Evolutionary conservation across 2,888 invertebrate genomes (phyloP).

Genomic region (Hemithea aestivaria): DNA sequence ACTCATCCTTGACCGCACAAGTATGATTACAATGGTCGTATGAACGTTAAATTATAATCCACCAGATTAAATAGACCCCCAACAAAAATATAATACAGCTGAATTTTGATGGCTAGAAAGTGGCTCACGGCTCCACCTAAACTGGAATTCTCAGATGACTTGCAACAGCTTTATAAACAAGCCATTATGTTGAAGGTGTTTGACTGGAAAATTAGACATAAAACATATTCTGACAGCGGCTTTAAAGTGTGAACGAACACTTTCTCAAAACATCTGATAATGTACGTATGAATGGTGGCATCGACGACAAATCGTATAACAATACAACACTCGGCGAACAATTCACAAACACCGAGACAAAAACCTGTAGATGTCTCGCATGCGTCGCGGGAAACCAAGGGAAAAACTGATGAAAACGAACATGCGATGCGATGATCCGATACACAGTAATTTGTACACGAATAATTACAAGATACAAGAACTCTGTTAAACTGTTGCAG

Average conservation of each 20-base stretch:
- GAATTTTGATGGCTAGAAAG: slow-evolving; percentile 18
- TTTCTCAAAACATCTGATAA: slow-evolving; percentile 5
- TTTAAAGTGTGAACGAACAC: slow-evolving; percentile 3
- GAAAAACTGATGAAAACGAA: slow-evolving; percentile 24
- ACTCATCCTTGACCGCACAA: slow-evolving; percentile 65
- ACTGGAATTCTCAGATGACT: slow-evolving; percentile 34
- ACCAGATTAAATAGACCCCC: slow-evolving; percentile 30
- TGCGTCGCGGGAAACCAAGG: slow-evolving; percentile 33
- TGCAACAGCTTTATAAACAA: slow-evolving; percentile 27
- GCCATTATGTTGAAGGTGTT: slow-evolving; percentile 4
- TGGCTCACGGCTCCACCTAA: slow-evolving; percentile 21
- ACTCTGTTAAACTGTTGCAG: background rate
- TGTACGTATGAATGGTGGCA: slow-evolving; percentile 7
- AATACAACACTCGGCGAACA: slow-evolving; percentile 11
- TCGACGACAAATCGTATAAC: slow-evolving; percentile 13
- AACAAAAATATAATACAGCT: slow-evolving; percentile 8
- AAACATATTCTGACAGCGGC: background rate
- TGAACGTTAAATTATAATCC: slow-evolving; percentile 20
- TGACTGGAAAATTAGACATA: slow-evolving; percentile 5
- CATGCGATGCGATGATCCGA: slow-evolving; percentile 27
- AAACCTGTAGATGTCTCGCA: slow-evolving; percentile 31
- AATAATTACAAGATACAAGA: background rate
- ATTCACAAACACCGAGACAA: slow-evolving; percentile 21
- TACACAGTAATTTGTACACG: slow-evolving; percentile 6
- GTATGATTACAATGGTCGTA: slow-evolving; percentile 27